Conservation (phyloP, 2,113 vertebrate genomes). For the Stegostoma tigrinum region DNA sequence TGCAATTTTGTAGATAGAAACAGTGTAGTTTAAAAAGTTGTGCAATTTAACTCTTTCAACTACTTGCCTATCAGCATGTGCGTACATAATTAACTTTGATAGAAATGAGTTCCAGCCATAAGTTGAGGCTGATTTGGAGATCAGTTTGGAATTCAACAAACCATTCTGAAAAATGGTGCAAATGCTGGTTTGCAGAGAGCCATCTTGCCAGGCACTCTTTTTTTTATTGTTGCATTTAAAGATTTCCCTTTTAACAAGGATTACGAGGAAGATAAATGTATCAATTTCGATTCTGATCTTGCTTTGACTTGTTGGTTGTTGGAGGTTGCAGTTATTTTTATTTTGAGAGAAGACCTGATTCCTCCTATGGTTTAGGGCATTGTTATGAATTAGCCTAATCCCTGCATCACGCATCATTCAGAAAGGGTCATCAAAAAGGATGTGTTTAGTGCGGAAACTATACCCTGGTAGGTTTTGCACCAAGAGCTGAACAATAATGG, state of each 20-base stretch:
- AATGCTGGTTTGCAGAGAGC: background rate
- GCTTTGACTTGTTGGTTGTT: background rate
- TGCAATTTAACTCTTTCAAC: background rate
- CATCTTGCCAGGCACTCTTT: background rate
- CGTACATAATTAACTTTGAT: background rate
- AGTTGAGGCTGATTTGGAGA: background rate
- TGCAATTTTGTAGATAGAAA: no score
- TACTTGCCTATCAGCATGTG: background rate
- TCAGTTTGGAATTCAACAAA: background rate
- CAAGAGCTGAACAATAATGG: background rate
- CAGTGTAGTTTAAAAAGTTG: background rate
- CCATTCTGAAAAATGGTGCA: background rate
- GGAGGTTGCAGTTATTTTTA: background rate
- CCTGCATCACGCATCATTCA: background rate
- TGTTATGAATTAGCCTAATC: background rate
- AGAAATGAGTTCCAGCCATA: background rate
- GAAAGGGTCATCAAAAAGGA: background rate
- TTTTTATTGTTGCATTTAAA: background rate
- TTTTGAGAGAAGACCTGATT: background rate
- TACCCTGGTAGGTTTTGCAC: background rate
- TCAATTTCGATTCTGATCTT: background rate
- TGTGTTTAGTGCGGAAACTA: background rate
- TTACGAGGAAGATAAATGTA: background rate
- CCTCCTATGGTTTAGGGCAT: background rate
- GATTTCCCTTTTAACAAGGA: background rate